Evolutionary conservation across 2,888 invertebrate genomes (phyloP), one percentile per base, ranked within the genome.

Genomic region (Hyalella azteca): DNA sequence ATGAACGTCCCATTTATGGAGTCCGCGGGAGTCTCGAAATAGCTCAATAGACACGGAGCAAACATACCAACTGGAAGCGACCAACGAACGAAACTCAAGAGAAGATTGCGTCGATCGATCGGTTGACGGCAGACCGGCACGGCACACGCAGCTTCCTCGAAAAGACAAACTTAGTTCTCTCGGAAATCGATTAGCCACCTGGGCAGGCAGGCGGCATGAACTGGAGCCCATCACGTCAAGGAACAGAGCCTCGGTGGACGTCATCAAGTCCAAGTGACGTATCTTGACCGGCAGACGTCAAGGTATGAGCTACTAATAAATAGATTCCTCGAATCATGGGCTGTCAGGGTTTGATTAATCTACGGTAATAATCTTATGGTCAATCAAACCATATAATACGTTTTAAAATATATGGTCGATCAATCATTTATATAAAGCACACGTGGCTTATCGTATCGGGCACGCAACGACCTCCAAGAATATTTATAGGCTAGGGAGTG

Each of bases 111-210:
- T 66, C 36, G 66, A 66, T 36, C 66, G 54, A 9, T 66, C 36
- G 66, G 36, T 36, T 36, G 54, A 9, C 1, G 66, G 19, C 22
- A 36, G 13, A 32, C 36, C 66, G 36, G 66, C 66, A 66, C n/a
- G 39, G 36, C 32, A 39, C 66, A n/a, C 66, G 36, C 36, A 36
- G 66, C 66, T 66, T 66, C 66, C 66, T 66, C 66, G 66, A 66
- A 66, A 66, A 66, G 66, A 66, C 66, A 66, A 66, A 66, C 66
- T 36, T 32, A 39, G 66, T 22, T 66, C 66, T 66, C 66, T 29
- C 32, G 29, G 66, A 66, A 66, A 66, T 66, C 66, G 66, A 66
- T 66, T 66, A 66, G 29, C 36, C 66, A 5, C 19, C 39, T 19
- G 29, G 66, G 19, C n/a, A 13, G 19, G 66, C 36, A 32, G 36